Evolutionary conservation across 2,888 invertebrate species (phyloP), one percentile per base, ranked within the genome.

Genomic region (Drosophila basisetae): DNA sequence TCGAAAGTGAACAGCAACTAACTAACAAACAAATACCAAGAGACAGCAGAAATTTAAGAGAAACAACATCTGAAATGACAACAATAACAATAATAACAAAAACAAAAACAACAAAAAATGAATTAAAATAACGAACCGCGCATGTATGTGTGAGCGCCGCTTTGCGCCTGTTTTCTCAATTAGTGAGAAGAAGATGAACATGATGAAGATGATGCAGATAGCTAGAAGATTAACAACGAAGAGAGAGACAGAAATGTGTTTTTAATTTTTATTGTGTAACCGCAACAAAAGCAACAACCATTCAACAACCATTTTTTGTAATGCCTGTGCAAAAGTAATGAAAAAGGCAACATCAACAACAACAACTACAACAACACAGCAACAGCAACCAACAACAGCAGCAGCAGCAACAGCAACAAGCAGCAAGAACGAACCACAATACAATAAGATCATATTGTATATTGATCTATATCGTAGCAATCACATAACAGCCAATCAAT

Each of bases 71-170:
- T 77, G 71, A 52, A 69, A 68, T 61, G 70, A 68, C 65, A 71
- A 73, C 62, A 84, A 65, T 61, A 75, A 73, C 28, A 67, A 73
- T 25, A 47, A 47, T 16, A 47, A 25, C 2, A 25, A 28, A 13
- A 22, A 22, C 22, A 22, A 72, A 68, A 58, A 68, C 72, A 50
- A 22, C 13, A 13, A 22, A 7, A 10, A n/a, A 11, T n/a, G 11
- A 73, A 67, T 62, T 73, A 73, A 56, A 61, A 73, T 65, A 60
- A 63, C 58, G 52, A 65, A 77, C 55, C 76, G 82, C 78, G 69
- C 80, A 89, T 88, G 77, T 83, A 85, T 84, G 81, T 87, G 85
- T 87, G 83, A 90, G 88, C 81, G 91, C 85, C 89, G 89, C 84
- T 79, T 80, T 88, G 91, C 88, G 91, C 89, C 82, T 66, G 52